Percentiles rank a stretch among this genome's conserved stretches.
These are phyloP conservation scores for Dryoscopus gambensis DNA, from an alignment of 2,113 vertebrate genomes.

Conservation along the genomic window DNA sequence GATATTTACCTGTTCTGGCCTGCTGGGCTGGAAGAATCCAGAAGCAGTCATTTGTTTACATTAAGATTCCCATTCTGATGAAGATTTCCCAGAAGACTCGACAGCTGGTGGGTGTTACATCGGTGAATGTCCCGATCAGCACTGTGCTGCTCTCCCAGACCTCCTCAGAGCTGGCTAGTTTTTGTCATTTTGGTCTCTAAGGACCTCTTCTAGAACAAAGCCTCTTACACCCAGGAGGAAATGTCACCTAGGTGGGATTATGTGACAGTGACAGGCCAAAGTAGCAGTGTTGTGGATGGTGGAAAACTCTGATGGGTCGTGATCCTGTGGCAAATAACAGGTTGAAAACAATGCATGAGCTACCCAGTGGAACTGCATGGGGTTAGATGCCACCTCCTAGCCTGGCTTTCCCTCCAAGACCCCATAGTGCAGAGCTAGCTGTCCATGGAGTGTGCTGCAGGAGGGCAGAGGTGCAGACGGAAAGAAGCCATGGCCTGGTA, in stretches of 20 bases:
- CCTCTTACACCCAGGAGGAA: neutral
- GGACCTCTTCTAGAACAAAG: neutral
- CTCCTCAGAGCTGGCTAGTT: neutral
- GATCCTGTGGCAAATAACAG: neutral
- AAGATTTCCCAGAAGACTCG: neutral
- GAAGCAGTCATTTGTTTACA: neutral
- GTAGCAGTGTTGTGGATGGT: neutral
- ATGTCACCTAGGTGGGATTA: neutral
- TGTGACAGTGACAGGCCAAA: neutral
- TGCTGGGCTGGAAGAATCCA: neutral
- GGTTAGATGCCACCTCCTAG: neutral
- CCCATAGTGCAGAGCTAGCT: accelerated
- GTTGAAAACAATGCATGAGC: neutral
- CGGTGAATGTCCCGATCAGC: neutral
- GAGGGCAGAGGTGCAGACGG: neutral
- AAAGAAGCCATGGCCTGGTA: neutral
- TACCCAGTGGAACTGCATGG: neutral
- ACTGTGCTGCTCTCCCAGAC: neutral
- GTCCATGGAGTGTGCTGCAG: neutral
- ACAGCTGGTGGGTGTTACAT: neutral
- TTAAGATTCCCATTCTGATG: neutral
- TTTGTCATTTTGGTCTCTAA: neutral
- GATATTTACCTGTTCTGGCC: slow-evolving; percentile 41
- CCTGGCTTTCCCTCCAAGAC: neutral
- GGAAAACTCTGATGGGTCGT: neutral